Conservation (phyloP, 1,140 invertebrate genomes). For the Eriosoma lanigerum region DNA sequence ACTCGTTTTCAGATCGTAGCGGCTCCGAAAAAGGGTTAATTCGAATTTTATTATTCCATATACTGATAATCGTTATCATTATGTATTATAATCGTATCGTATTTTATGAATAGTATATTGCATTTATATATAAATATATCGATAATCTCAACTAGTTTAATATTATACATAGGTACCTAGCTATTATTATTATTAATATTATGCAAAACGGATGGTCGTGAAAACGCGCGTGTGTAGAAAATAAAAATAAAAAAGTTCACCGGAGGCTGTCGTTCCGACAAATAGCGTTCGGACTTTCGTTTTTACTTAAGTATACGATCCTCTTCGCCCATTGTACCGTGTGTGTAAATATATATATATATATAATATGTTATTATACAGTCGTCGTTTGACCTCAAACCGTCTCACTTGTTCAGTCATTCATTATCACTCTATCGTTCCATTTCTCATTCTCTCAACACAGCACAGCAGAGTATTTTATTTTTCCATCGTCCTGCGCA, state of each 20-base stretch:
- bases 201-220: neutral
- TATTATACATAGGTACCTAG: no score
- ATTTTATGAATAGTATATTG: neutral
- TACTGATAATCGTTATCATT: neutral
- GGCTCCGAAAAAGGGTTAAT: neutral
- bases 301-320: neutral
- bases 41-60: neutral
- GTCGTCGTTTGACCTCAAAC: conserved; percentile 36
- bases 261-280: neutral
- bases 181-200: no score
- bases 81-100: neutral
- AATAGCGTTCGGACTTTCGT: conserved; percentile 17
- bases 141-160: neutral
- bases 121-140: neutral
- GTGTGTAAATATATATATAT: neutral
- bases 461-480: no score
- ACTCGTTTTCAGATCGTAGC: no score
- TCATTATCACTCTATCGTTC: no score
- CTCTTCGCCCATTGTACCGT: neutral
- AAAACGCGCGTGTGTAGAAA: neutral
- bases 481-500: no score
- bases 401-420: neutral
- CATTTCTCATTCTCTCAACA: no score
- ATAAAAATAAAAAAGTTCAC: neutral
- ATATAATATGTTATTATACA: no score